Evolutionary conservation across 2,888 invertebrate species (phyloP).

Genomic region (Ferdinandea cuprea): DNA sequence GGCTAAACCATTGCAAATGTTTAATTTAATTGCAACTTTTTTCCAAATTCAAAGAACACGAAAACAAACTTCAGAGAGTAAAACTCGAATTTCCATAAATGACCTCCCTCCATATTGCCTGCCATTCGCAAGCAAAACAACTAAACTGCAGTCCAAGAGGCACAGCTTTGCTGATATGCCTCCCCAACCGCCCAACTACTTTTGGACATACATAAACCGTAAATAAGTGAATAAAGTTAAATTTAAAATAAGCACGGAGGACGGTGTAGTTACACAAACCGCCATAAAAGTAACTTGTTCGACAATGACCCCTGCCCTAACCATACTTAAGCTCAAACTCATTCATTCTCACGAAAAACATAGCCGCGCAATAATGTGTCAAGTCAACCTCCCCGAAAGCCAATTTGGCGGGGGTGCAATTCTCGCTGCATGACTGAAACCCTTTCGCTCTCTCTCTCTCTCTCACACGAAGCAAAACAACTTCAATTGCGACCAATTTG

Average conservation of each 20-base stretch:
- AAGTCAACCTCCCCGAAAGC: conserved; percentile 22
- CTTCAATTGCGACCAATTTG: conserved; percentile 25
- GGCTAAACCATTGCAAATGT: no score
- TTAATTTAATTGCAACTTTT: no score
- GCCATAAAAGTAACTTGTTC: conserved; percentile 34
- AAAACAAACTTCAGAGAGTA: no score
- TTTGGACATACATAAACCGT: conserved; percentile 3
- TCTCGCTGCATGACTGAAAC: background rate
- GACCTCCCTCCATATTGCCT: no score
- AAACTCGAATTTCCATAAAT: no score
- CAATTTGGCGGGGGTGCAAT: conserved; percentile 51
- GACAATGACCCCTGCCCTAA: conserved; percentile 54
- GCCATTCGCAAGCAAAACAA: no score
- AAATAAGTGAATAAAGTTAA: conserved; percentile 27
- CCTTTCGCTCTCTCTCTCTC: background rate
- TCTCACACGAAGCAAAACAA: background rate
- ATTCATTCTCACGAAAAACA: conserved; percentile 39
- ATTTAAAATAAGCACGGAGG: conserved; percentile 60
- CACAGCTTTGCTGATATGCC: background rate
- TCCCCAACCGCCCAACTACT: background rate
- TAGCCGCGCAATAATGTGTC: conserved; percentile 1
- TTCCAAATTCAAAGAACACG: no score
- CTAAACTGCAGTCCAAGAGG: background rate
- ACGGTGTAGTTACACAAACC: conserved; percentile 17
- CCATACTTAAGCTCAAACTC: conserved; percentile 8